Conservation (phyloP, 2,888 invertebrate species). For the Rhopalosiphum nymphaeae region DNA sequence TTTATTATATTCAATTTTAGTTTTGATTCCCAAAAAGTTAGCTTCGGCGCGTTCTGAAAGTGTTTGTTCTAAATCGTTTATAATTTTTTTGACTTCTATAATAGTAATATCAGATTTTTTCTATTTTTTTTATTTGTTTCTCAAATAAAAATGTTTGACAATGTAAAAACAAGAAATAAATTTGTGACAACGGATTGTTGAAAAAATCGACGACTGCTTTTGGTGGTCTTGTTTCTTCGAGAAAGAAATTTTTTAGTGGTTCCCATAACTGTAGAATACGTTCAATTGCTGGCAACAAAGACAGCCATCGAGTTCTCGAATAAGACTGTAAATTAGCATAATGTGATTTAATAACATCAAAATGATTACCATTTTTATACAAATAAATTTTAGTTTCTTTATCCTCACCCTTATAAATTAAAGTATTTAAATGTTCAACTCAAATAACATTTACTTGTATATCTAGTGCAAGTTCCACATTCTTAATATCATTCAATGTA, state of each 20-base stretch:
- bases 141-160: conserved; percentile 40
- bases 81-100: conserved; percentile 44
- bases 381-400: too few species aligned
- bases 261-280: conserved; percentile 36
- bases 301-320: conserved; percentile 43
- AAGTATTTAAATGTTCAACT: too few species aligned
- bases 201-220: conserved; percentile 32
- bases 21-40: not conserved
- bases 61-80: conserved; percentile 33
- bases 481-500: too few species aligned
- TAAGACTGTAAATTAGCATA: conserved; percentile 34
- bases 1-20: conserved; percentile 25
- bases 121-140: conserved; percentile 36
- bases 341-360: too few species aligned
- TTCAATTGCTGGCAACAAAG: conserved; percentile 39
- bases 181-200: conserved; percentile 33
- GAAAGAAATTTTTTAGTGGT: conserved; percentile 28
- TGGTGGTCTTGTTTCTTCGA: conserved; percentile 29
- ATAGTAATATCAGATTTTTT: conserved; percentile 30
- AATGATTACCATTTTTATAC: too few species aligned
- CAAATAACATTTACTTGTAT: too few species aligned
- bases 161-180: conserved; percentile 38
- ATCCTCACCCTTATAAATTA: too few species aligned
- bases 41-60: conserved; percentile 17
- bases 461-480: too few species aligned